phyloP scores from a whole-genome alignment of 1,140 invertebrate species.

The Anoplophora glabripennis region DNA sequence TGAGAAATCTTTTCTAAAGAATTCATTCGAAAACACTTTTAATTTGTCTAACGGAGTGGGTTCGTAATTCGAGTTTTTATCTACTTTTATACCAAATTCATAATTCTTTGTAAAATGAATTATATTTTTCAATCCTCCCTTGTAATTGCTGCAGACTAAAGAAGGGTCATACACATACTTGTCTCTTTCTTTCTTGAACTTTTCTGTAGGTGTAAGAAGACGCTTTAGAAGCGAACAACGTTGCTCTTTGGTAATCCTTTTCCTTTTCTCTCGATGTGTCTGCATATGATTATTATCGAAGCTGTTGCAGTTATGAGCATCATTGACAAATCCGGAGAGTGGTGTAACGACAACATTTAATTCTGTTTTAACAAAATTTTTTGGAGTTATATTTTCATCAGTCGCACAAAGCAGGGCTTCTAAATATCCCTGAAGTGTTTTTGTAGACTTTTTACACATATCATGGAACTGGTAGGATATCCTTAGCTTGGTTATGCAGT shows the following conservation, averaged over 20 bases:
- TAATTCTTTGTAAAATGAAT: constrained; percentile 44
- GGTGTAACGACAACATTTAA: constrained; percentile 33
- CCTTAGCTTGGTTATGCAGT: constrained; percentile 42
- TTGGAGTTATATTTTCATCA: constrained; percentile 20
- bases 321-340: not conserved
- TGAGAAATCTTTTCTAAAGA: constrained; percentile 41
- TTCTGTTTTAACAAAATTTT: constrained; percentile 40
- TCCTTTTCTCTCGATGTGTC: constrained; percentile 24
- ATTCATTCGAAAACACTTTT: constrained; percentile 40
- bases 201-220: constrained; percentile 32
- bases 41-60: constrained; percentile 39
- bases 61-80: constrained; percentile 34
- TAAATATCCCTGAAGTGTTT: constrained; percentile 41
- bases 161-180: constrained; percentile 12
- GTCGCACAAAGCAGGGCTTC: constrained; percentile 34
- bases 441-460: constrained; percentile 45
- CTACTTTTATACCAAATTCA: constrained; percentile 41
- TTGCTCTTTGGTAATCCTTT: constrained; percentile 40
- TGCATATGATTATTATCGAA: too few relatives aligned
- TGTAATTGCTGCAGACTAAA: not conserved
- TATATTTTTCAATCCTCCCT: constrained; percentile 38
- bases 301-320: too few relatives aligned
- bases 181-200: constrained; percentile 28
- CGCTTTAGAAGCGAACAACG: constrained; percentile 42
- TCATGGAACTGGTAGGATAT: constrained; percentile 44